These are phyloP conservation scores for Campopleginae sp. DNA, from an alignment of 2,888 invertebrate species.

Conservation along the genomic window DNA sequence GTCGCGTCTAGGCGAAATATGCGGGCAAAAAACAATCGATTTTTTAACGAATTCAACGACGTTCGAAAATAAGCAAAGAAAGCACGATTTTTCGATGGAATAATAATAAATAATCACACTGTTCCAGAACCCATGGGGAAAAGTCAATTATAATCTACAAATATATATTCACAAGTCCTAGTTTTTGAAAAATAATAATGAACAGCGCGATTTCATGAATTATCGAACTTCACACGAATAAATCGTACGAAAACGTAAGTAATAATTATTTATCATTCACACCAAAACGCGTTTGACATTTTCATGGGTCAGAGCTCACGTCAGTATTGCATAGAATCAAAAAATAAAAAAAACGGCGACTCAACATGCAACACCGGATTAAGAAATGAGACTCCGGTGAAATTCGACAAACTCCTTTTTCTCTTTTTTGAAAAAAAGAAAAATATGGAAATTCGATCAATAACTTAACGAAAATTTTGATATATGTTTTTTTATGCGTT, in stretches of 20 bases:
- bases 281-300: no score
- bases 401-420: not conserved
- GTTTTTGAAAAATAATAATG: not conserved
- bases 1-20: conserved; percentile 20
- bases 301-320: not conserved
- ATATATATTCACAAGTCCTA: not conserved
- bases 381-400: not conserved
- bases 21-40: not conserved
- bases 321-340: not conserved
- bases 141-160: not conserved
- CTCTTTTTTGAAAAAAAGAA: not conserved
- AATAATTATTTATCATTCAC: no score
- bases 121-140: not conserved
- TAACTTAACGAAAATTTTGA: not conserved
- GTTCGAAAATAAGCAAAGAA: not conserved
- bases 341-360: no score
- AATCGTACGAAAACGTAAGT: no score
- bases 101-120: not conserved
- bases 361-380: not conserved
- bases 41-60: not conserved
- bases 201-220: not conserved
- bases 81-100: not conserved
- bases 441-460: not conserved
- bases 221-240: no score
- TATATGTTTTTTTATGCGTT: not conserved